Evolutionary conservation across 1,140 invertebrate genomes (phyloP), one percentile per base, ranked within the genome.

Genomic region (Aethina tumida): DNA sequence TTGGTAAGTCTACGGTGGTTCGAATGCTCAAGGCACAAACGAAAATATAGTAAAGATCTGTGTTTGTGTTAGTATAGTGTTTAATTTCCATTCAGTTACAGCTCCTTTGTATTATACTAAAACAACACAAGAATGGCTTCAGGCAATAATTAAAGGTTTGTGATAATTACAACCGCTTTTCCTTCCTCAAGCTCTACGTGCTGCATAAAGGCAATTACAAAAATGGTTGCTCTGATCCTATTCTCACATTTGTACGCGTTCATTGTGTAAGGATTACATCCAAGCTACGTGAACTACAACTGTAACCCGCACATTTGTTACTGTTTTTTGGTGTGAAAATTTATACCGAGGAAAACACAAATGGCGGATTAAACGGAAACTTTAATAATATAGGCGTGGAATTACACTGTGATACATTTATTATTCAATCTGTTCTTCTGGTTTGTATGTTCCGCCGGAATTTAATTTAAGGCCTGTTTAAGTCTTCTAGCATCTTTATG

Each of bases 101-200:
- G 34, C 43, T 40, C 39, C 43, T 39, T 48, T 45, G 31, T 44
- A 21, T 27, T 30, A 27, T 29, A 25, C 12, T 13, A 24, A 18
- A 30, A 32, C 13, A 41, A 40, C 31, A 41, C 25, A 45, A 33
- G 38, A 18, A 21, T 8, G 15, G 41, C 45, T 24, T 22, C 35
- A 29, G 41, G 48, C 48, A 41, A 47, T 50, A 50, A 50, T 47
- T 50, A 50, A 44, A 47, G 41, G 48, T 50, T 47, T 32, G 29
- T 16, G 36, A 45, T 48, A 48, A 48, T 48, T 44, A 41, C 42
- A 30, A 39, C 21, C 35, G 25, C 32, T 31, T 31, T 22, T 38
- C 37, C 33, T 38, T 43, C 29, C 41, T 39, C 28, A 27, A 43
- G 35, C 32, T 43, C 15, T 38, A 38, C 41, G 41, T 35, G 32